Conservation (phyloP, 2,888 invertebrate genomes). For the Dryobotodes eremita region DNA sequence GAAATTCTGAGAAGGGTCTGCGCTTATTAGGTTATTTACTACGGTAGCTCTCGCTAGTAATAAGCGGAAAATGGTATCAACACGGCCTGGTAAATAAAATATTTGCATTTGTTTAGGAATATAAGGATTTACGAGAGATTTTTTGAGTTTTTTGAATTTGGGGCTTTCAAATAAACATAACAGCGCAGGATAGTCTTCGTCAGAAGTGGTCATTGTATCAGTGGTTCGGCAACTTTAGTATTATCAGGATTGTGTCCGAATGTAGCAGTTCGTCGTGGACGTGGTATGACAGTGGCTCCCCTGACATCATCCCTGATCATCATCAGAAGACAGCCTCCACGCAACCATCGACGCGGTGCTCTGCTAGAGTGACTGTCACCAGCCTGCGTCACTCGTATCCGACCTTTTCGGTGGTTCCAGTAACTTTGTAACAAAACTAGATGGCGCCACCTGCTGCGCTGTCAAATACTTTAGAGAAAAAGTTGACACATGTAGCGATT, state of each 20-base stretch:
- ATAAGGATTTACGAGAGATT: neutral
- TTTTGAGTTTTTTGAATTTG: neutral
- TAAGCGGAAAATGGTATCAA: slow-evolving; percentile 62
- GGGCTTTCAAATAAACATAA: neutral
- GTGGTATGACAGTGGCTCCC: too few relatives aligned
- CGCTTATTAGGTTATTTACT: slow-evolving; percentile 67
- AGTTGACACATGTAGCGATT: neutral
- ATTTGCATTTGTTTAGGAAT: slow-evolving; percentile 28
- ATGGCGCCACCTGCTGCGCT: too few relatives aligned
- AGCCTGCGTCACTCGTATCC: too few relatives aligned
- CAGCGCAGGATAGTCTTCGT: neutral
- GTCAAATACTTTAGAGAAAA: neutral
- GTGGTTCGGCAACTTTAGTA: neutral
- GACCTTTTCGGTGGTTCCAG: too few relatives aligned
- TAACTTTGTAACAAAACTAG: too few relatives aligned
- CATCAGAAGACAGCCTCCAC: too few relatives aligned
- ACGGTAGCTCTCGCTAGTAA: slow-evolving; percentile 48
- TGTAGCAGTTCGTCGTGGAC: too few relatives aligned
- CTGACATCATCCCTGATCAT: too few relatives aligned
- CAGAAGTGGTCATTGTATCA: neutral
- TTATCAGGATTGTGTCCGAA: neutral
- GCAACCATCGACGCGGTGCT: too few relatives aligned
- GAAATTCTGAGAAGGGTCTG: slow-evolving; percentile 63
- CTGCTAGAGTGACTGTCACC: too few relatives aligned
- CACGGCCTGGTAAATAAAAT: slow-evolving; percentile 54